A percentile compares a stretch with the other conserved stretches of the same genome.
Conservation (phyloP, 2,888 invertebrate genomes). For the Diogma glabrata region DNA sequence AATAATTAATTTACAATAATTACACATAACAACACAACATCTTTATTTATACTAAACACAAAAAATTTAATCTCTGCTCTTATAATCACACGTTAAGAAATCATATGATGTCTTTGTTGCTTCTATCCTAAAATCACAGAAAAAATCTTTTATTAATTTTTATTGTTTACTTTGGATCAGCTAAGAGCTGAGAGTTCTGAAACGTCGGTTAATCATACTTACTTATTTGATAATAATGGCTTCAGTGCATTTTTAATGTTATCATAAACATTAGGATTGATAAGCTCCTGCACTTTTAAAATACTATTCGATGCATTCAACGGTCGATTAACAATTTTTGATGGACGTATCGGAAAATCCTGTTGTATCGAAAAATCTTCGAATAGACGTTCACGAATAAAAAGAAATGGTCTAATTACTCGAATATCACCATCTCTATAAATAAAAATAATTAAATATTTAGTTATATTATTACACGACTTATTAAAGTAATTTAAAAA, state of each 20-base stretch:
- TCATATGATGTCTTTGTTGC: constrained; percentile 17
- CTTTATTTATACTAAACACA: too few species aligned
- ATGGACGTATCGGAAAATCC: constrained; percentile 19
- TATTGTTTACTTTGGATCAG: neutral
- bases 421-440: constrained; percentile 60
- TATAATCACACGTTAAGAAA: constrained; percentile 15
- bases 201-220: neutral
- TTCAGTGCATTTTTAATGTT: constrained; percentile 20
- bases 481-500: constrained; percentile 4
- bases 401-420: constrained; percentile 77
- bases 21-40: too few species aligned
- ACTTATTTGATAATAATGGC: constrained; percentile 19
- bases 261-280: constrained; percentile 20
- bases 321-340: constrained; percentile 16
- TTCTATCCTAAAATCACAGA: constrained; percentile 14
- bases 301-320: constrained; percentile 19
- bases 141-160: neutral
- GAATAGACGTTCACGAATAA: constrained; percentile 58
- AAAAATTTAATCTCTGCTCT: constrained; percentile 15
- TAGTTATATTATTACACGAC: neutral
- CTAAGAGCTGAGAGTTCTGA: neutral
- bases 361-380: constrained; percentile 19
- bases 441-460: neutral
- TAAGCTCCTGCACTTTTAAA: constrained; percentile 19
- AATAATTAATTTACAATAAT: too few species aligned